These are phyloP conservation scores for Lithophane socia DNA, from an alignment of 2,888 invertebrate genomes.

Conservation along the genomic window DNA sequence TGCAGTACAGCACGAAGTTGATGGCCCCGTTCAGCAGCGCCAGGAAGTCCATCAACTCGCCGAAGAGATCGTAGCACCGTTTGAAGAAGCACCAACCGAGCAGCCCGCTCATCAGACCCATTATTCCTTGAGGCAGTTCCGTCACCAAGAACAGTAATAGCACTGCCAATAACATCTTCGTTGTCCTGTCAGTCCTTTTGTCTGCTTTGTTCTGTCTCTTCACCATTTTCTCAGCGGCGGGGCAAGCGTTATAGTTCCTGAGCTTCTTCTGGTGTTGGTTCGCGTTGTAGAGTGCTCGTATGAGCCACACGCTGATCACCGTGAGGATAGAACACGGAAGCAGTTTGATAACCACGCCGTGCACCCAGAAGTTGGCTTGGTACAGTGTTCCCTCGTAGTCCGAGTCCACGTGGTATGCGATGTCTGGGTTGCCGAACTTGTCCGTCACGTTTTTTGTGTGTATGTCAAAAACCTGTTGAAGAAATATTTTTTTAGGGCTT, in stretches of 20 bases:
- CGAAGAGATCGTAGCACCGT: slow-evolving; percentile 94
- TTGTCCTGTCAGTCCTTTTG: slow-evolving; percentile 95
- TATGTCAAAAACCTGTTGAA: slow-evolving; percentile 85
- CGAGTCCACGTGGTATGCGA: slow-evolving; percentile 88
- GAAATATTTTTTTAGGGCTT: slow-evolving; percentile 27
- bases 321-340: slow-evolving; percentile 95
- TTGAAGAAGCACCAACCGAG: slow-evolving; percentile 93
- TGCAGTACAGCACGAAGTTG: slow-evolving; percentile 98
- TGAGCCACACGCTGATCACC: slow-evolving; percentile 93
- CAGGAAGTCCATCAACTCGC: slow-evolving; percentile 97
- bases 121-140: slow-evolving; percentile 95
- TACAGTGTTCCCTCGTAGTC: slow-evolving; percentile 91
- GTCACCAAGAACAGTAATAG: slow-evolving; percentile 96
- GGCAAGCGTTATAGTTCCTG: slow-evolving; percentile 91
- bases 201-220: slow-evolving; percentile 91
- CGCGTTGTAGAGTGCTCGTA: slow-evolving; percentile 93
- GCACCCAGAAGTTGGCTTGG: slow-evolving; percentile 95
- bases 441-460: slow-evolving; percentile 87
- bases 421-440: slow-evolving; percentile 80
- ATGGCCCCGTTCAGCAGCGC: slow-evolving; percentile 97
- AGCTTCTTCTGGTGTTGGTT: slow-evolving; percentile 93
- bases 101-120: slow-evolving; percentile 93
- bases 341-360: slow-evolving; percentile 94
- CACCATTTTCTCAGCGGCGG: slow-evolving; percentile 85
- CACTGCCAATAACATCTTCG: slow-evolving; percentile 96